Percentiles rank a stretch among this genome's conserved stretches.
Evolutionary conservation across 2,113 vertebrate species (phyloP).

Genomic region (Phyllostomus hastatus): DNA sequence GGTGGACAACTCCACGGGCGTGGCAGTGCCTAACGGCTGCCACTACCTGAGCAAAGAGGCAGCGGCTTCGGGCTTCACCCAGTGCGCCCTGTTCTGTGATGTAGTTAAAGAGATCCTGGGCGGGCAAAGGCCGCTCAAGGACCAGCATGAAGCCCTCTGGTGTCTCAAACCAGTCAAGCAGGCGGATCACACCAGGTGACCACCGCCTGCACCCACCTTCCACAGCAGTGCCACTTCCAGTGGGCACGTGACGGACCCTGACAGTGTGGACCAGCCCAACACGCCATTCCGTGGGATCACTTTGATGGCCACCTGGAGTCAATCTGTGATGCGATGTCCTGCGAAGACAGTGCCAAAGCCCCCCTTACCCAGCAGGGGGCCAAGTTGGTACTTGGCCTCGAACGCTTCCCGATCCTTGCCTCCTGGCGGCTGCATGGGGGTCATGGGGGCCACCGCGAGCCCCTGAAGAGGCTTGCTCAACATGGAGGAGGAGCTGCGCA

Average conservation of each 20-base stretch:
- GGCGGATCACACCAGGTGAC: slow-evolving; percentile 81
- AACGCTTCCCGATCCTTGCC: slow-evolving; percentile 82
- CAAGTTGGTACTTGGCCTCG: slow-evolving; percentile 80
- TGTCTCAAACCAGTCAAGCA: slow-evolving; percentile 89
- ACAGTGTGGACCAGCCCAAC: slow-evolving; percentile 84
- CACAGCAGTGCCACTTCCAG: slow-evolving; percentile 88
- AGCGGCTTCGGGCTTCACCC: slow-evolving; percentile 63
- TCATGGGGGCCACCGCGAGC: slow-evolving; percentile 51
- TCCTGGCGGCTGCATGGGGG: slow-evolving; percentile 68
- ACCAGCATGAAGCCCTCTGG: slow-evolving; percentile 86
- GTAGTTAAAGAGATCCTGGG: slow-evolving; percentile 91
- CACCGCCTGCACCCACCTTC: slow-evolving; percentile 76
- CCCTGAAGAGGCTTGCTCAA: slow-evolving; percentile 70
- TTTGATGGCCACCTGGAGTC: slow-evolving; percentile 90
- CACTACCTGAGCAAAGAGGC: slow-evolving; percentile 85
- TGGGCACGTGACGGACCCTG: slow-evolving; percentile 80
- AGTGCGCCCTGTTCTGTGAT: slow-evolving; percentile 86
- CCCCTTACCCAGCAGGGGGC: slow-evolving; percentile 83
- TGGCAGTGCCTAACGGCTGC: slow-evolving; percentile 85
- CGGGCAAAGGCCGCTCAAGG: slow-evolving; percentile 84
- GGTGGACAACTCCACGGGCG: slow-evolving; percentile 83
- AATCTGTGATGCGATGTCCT: slow-evolving; percentile 81
- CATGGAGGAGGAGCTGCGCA: slow-evolving; percentile 70
- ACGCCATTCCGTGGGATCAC: slow-evolving; percentile 84
- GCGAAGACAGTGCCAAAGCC: slow-evolving; percentile 85